Evolutionary conservation across 2,888 invertebrate species (phyloP).

Genomic region (Limnephilus marmoratus): DNA sequence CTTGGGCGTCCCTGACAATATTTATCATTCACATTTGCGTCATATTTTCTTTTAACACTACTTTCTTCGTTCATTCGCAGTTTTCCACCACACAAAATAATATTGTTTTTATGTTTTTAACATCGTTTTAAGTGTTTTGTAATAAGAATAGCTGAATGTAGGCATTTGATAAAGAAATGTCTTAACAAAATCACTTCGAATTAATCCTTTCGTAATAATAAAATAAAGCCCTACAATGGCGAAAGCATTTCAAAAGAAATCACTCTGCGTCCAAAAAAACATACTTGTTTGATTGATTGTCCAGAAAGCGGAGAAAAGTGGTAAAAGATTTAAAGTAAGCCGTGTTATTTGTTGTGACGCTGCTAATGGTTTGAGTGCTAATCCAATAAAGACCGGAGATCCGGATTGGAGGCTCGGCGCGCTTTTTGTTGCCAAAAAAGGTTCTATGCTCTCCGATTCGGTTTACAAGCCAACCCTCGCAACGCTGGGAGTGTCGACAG

Average conservation of each 20-base stretch:
- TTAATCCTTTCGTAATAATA: neutral
- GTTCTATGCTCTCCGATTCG: neutral
- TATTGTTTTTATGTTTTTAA: neutral
- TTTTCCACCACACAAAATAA: too few relatives aligned
- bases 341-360: conserved; percentile 10
- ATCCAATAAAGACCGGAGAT: conserved; percentile 62
- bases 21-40: too few relatives aligned
- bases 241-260: neutral
- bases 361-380: conserved; percentile 57
- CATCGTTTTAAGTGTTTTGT: too few relatives aligned
- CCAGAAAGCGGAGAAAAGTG: neutral
- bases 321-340: conserved; percentile 19
- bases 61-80: too few relatives aligned
- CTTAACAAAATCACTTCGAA: neutral
- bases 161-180: neutral
- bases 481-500: neutral
- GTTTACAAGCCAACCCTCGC: neutral
- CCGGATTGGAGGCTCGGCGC: conserved; percentile 35
- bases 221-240: neutral
- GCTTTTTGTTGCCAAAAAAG: conserved; percentile 20
- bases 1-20: too few relatives aligned
- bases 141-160: too few relatives aligned
- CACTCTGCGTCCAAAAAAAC: neutral
- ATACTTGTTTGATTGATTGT: neutral
- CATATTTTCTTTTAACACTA: too few relatives aligned